Evolutionary conservation across 2,888 invertebrate species (phyloP), one percentile per base, ranked within the genome.

Genomic region (Cephus pulcher): DNA sequence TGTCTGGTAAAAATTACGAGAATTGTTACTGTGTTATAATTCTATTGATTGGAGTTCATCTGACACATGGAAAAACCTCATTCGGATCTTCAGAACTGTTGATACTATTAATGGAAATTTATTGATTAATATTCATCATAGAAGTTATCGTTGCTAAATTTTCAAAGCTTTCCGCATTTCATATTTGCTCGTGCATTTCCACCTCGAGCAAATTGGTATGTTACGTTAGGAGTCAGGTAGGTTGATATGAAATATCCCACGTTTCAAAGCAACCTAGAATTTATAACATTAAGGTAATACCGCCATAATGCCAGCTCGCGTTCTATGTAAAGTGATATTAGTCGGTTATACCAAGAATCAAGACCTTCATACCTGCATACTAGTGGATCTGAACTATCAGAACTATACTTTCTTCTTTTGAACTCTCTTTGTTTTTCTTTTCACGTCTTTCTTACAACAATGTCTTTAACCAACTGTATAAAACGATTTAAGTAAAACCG

Each of bases 241-340:
- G 2, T 56, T 56, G 56, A 6, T 56, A 56, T 56, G 56, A 56
- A 56, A 56, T 56, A 56, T 56, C 15, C 23, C 56, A 23, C 15
- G 56, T 9, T 56, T 56, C 56, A 56, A 23, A 23, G 71, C 71
- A 23, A 33, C 30, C 71, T 33, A 23, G 30, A 71, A 71, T 71
- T 71, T 71, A 71, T 30, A 23, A 71, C 34, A 71, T 71, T 71
- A 30, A 71, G 34, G 30, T 30, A 71, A 71, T 71, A 71, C 12
- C 30, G 71, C 30, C 32, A 15, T 71, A 71, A 71, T 71, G 34
- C 71, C 11, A 34, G 6, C 32, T 33, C 3, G 23, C 71, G 71
- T 34, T 34, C 11, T 71, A 34, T 23, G 71, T 32, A 23, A 78
- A 78, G 82, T 83, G 81, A 82, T 82, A 83, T 83, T 83, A 81